These are phyloP conservation scores for Ypsolopha sequella DNA, from an alignment of 2,888 invertebrate species.

Conservation along the genomic window DNA sequence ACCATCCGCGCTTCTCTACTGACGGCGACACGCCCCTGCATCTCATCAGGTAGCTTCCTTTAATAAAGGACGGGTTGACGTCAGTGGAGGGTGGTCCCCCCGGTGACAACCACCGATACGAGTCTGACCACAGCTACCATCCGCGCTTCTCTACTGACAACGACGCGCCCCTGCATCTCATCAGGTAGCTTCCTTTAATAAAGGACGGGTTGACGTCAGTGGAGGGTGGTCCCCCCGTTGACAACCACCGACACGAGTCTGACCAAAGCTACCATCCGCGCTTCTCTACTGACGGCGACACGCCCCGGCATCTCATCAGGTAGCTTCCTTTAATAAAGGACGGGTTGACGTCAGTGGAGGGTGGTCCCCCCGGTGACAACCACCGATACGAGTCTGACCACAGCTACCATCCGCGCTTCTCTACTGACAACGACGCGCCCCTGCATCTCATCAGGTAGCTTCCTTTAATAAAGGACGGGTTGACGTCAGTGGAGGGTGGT, in stretches of 20 bases:
- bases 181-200: too few relatives aligned
- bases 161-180: conserved; percentile 14
- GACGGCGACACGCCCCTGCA: conserved; percentile 53
- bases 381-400: not conserved
- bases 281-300: conserved; percentile 50
- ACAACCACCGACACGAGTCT: conserved; percentile 36
- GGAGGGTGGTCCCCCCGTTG: conserved; percentile 12
- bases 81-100: not conserved
- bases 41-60: conserved; percentile 40
- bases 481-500: conserved; percentile 9
- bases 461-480: conserved; percentile 23
- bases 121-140: too few relatives aligned
- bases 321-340: not conserved
- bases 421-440: conserved; percentile 13
- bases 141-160: too few relatives aligned
- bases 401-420: too few relatives aligned
- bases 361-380: conserved; percentile 4
- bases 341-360: not conserved
- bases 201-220: conserved; percentile 12
- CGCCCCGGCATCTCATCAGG: conserved; percentile 44
- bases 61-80: too few relatives aligned
- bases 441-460: too few relatives aligned
- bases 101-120: conserved; percentile 4
- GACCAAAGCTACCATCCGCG: conserved; percentile 56
- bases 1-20: conserved; percentile 44